phyloP scores from a whole-genome alignment of 2,888 invertebrate species.

The Ommatoiulus sabulosus region DNA sequence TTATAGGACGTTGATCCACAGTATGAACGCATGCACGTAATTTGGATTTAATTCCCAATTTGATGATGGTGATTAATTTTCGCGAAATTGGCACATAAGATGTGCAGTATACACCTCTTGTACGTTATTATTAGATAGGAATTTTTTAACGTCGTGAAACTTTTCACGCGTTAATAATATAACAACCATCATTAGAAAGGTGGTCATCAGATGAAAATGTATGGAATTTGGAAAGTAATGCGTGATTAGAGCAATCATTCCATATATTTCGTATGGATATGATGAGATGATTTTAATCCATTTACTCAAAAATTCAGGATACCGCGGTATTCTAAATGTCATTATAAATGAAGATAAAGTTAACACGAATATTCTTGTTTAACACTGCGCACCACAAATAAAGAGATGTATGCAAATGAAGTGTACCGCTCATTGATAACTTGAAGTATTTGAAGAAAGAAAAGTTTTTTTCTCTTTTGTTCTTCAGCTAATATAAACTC shows the following conservation, averaged over 20 bases:
- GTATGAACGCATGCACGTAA: neutral
- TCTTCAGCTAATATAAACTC: too few relatives aligned
- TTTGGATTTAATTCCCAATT: neutral
- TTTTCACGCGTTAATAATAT: neutral
- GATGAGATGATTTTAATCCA: neutral
- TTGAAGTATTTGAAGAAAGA: too few relatives aligned
- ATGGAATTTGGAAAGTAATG: neutral
- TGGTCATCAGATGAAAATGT: neutral
- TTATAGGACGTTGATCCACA: neutral
- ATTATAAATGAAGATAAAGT: neutral
- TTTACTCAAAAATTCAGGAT: neutral
- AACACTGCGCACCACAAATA: too few relatives aligned
- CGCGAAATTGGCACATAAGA: neutral
- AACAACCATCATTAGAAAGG: neutral
- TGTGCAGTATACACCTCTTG: neutral
- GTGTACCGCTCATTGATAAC: too few relatives aligned
- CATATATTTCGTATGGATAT: neutral
- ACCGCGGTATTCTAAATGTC: neutral
- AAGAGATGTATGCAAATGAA: too few relatives aligned
- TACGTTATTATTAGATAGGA: neutral
- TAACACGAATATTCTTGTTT: too few relatives aligned
- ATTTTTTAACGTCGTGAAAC: conserved; percentile 2
- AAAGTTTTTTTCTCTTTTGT: too few relatives aligned
- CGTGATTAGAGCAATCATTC: neutral
- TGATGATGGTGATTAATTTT: conserved; percentile 18